These are phyloP conservation scores for Brotula barbata DNA, from an alignment of 2,797 vertebrate species.

Conservation along the genomic window DNA sequence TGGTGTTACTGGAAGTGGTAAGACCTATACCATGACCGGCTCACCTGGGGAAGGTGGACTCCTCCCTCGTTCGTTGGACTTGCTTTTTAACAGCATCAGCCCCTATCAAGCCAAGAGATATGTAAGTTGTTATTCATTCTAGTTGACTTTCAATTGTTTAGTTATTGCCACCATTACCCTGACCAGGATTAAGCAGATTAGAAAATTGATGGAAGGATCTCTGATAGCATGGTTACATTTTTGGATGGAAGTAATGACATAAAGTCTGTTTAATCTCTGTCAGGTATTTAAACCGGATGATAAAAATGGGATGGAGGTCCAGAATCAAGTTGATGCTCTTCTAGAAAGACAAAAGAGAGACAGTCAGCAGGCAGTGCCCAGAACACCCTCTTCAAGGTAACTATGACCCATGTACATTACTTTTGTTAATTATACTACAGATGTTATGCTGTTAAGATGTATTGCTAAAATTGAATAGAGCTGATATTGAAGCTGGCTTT, in stretches of 20 bases:
- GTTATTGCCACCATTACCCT: too few species aligned
- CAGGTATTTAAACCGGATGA: constrained; percentile 97
- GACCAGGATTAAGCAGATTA: too few species aligned
- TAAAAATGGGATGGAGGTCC: constrained; percentile 95
- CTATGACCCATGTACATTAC: background rate
- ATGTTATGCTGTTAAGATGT: too few species aligned
- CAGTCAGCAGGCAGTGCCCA: constrained; percentile 75
- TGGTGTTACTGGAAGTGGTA: constrained; percentile 96
- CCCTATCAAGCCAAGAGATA: constrained; percentile 93
- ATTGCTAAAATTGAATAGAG: background rate
- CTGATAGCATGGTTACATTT: too few species aligned
- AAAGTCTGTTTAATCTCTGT: background rate
- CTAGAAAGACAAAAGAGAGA: constrained; percentile 93
- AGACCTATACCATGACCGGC: constrained; percentile 95
- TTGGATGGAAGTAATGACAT: background rate
- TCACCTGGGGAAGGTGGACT: constrained; percentile 93
- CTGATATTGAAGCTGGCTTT: background rate
- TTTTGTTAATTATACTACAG: too few species aligned
- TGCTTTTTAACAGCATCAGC: constrained; percentile 96
- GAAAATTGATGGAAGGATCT: too few species aligned
- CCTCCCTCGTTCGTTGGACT: constrained; percentile 90
- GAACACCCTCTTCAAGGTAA: constrained; percentile 86
- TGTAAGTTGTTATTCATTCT: constrained; percentile 74
- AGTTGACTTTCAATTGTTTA: too few species aligned
- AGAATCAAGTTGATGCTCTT: constrained; percentile 90